Base-by-base conservation (phyloP, 2,113 vertebrate species). In the Scartelaos histophorus region DNA sequence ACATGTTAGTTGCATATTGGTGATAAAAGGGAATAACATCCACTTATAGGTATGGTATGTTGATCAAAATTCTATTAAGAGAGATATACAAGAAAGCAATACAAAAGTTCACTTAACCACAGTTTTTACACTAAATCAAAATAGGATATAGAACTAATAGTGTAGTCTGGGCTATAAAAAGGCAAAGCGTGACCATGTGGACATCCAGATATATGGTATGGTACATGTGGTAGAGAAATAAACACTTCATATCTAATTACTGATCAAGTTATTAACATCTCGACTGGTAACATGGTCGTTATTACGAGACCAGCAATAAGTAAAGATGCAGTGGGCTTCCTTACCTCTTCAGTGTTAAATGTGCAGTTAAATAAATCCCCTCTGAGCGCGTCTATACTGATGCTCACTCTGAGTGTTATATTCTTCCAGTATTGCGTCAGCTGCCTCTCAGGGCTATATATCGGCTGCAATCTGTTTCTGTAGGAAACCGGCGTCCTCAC, bases 401-500 rank as follows among this genome's bases (percentile, higher is more conserved):
- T 17, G 85, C 16, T 35, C 34, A 64, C 34, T 16, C 60, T 9
- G 12, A 9, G 49, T n/a, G 84, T 85, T 86, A 85, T 87, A 71
- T 73, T 12, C 0, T 45, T 2, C 43, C 29, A 46, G 75, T 90
- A 75, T 94, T 94, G 93, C 93, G 93, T 94, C 93, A 94, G 92
- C 87, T 82, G 25, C 71, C 13, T 35, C 45, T 54, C 29, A 67
- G 53, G 34, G 73, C 82, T 89, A 81, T 90, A 86, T 89, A 93
- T 82, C 82, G 62, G 70, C 74, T 19, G 71, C 82, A 83, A 83
- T 82, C 88, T 85, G 91, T 51, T 58, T 67, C 45, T 34, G 73
- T 80, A 25, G 74, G 81, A 83, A 88, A 83, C 91, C 92, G 91
- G 88, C 76, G 74, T 81, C 17, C 67, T 25, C 81, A 78, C 80